A percentile compares a stretch with the other conserved stretches of the same genome.
phyloP scores from a whole-genome alignment of 2,888 invertebrate species.

The Acrobasis repandana region DNA sequence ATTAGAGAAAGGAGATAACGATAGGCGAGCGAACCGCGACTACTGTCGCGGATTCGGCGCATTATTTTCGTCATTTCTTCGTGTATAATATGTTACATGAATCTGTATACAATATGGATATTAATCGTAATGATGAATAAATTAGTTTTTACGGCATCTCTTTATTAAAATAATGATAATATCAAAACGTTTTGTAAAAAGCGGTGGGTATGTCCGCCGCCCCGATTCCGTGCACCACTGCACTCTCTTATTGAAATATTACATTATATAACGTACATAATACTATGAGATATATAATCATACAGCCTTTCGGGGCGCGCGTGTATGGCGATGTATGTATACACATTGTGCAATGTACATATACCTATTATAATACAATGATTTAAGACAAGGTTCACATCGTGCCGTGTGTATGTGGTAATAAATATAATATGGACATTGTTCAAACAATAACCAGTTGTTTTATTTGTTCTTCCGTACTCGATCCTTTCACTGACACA shows the following conservation, averaged over 20 bases:
- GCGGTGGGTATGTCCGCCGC: slow-evolving; percentile 79
- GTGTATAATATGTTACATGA: slow-evolving; percentile 86
- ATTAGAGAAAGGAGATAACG: slow-evolving; percentile 80
- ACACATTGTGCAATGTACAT: slow-evolving; percentile 89
- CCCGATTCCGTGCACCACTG: slow-evolving; percentile 83
- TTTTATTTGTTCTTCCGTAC: slow-evolving; percentile 62
- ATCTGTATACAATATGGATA: slow-evolving; percentile 84
- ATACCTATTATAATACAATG: slow-evolving; percentile 88
- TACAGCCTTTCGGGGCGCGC: slow-evolving; percentile 84
- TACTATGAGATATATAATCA: slow-evolving; percentile 83
- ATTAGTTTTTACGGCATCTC: slow-evolving; percentile 83
- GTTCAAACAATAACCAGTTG: slow-evolving; percentile 88
- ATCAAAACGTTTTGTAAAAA: slow-evolving; percentile 81
- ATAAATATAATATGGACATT: slow-evolving; percentile 94
- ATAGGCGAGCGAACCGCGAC: slow-evolving; percentile 76
- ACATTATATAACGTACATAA: slow-evolving; percentile 83
- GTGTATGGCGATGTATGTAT: slow-evolving; percentile 87
- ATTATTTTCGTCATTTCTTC: slow-evolving; percentile 83
- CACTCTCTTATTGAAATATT: slow-evolving; percentile 84
- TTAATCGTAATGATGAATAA: slow-evolving; percentile 82
- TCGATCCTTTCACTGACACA: slow-evolving; percentile 12
- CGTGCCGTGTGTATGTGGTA: slow-evolving; percentile 95
- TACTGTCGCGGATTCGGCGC: slow-evolving; percentile 70
- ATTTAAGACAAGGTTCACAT: slow-evolving; percentile 94
- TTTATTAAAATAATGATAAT: slow-evolving; percentile 82